These are phyloP conservation scores for Icerya purchasi DNA, from an alignment of 2,888 invertebrate species.

Conservation along the genomic window DNA sequence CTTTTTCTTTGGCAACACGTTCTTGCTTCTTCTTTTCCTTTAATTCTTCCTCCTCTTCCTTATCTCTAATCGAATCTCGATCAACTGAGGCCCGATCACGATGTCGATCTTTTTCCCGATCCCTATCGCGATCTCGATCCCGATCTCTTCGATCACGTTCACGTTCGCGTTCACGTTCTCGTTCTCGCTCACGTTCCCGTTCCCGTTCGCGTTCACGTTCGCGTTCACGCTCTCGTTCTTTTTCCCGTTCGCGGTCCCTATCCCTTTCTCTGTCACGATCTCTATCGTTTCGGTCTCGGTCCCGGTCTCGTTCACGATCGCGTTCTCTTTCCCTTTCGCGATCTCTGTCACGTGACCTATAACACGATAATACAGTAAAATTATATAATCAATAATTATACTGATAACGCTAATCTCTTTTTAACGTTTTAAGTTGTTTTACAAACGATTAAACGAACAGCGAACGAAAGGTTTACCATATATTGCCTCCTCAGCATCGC, in stretches of 20 bases:
- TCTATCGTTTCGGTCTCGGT: conserved; percentile 16
- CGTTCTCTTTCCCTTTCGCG: conserved; percentile 14
- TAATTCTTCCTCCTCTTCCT: conserved; percentile 64
- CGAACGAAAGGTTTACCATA: no score
- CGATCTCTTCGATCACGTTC: conserved; percentile 14
- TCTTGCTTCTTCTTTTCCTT: conserved; percentile 57
- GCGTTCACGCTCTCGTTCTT: conserved; percentile 9
- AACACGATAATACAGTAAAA: no score
- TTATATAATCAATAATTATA: no score
- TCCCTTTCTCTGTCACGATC: conserved; percentile 16
- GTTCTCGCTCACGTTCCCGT: conserved; percentile 15
- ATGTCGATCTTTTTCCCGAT: conserved; percentile 16
- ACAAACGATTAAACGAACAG: no score
- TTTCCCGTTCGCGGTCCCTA: conserved; percentile 14
- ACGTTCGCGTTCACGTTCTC: conserved; percentile 17
- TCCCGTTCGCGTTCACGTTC: conserved; percentile 14
- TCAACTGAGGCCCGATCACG: conserved; percentile 10
- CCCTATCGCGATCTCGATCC: conserved; percentile 8
- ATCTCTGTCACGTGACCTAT: conserved; percentile 13
- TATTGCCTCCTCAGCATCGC: no score
- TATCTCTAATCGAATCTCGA: conserved; percentile 22
- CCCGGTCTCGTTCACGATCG: conserved; percentile 13
- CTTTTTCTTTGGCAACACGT: conserved; percentile 59
- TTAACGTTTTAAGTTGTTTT: no score
- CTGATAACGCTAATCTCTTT: no score